Evolutionary conservation across 1,140 invertebrate species (phyloP).

Genomic region (Ridgeia piscesae): DNA sequence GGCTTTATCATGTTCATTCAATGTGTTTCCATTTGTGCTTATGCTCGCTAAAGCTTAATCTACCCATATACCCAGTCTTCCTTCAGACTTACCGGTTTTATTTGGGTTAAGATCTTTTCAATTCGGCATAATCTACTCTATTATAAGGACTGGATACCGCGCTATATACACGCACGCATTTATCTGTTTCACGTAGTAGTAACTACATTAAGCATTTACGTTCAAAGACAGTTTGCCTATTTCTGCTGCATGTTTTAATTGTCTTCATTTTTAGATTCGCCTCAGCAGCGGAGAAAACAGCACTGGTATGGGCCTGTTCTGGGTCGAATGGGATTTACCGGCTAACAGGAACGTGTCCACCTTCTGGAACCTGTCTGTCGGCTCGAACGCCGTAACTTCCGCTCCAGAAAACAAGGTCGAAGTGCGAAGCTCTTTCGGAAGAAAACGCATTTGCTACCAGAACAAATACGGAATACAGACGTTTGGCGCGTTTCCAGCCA

Average conservation of each 20-base stretch:
- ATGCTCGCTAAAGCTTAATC: too few species aligned
- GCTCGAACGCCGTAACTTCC: neutral
- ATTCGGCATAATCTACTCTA: too few species aligned
- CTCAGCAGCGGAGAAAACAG: neutral
- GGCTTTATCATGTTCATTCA: too few species aligned
- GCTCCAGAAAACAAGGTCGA: neutral
- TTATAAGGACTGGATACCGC: too few species aligned
- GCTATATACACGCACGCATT: too few species aligned
- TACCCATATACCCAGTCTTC: too few species aligned
- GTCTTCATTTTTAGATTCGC: neutral
- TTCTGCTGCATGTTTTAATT: neutral
- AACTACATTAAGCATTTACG: too few species aligned
- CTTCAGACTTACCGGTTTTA: too few species aligned
- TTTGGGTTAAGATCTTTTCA: too few species aligned
- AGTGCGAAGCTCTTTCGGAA: neutral
- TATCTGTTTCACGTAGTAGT: too few species aligned
- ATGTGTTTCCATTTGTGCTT: too few species aligned
- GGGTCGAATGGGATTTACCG: neutral
- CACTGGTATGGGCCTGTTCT: neutral
- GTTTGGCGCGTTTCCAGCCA: neutral
- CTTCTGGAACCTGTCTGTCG: neutral
- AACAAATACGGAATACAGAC: neutral
- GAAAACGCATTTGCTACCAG: neutral
- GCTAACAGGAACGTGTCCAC: neutral
- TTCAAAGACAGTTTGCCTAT: neutral